Percentiles rank a stretch among this genome's conserved stretches.
phyloP scores from a whole-genome alignment of 1,140 invertebrate genomes.

The Drosophila kanapiae region DNA sequence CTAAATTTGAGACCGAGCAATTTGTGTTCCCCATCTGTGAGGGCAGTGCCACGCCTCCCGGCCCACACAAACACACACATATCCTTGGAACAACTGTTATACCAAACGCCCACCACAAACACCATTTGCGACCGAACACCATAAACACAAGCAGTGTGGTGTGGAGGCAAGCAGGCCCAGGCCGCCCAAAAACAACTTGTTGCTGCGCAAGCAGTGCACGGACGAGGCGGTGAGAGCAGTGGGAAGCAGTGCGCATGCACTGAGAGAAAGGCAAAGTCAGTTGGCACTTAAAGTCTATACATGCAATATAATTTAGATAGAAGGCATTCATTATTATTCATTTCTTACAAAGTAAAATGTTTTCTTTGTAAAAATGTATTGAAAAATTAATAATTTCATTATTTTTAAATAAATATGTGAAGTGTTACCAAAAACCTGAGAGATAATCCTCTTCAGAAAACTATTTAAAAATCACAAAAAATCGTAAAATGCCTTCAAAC shows the following conservation, averaged over 20 bases:
- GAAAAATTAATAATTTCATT: background rate
- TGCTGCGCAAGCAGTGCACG: conserved; percentile 23
- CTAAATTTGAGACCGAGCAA: background rate
- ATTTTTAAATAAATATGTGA: background rate
- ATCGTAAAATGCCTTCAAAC: background rate
- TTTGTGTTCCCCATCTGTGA: conserved; percentile 15
- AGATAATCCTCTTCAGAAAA: background rate
- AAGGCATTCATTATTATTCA: background rate
- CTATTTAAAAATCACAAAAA: background rate
- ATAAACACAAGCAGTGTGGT: background rate
- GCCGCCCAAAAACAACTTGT: conserved; percentile 27
- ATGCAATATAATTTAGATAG: background rate
- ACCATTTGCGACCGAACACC: background rate
- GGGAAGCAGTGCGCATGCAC: conserved; percentile 8
- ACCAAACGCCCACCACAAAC: background rate
- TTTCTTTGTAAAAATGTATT: background rate
- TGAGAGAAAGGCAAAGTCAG: background rate
- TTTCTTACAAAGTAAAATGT: background rate
- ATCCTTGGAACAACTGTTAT: conserved; percentile 18
- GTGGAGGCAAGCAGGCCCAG: background rate
- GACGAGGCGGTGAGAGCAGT: background rate
- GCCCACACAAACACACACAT: too few relatives aligned
- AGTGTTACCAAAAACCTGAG: background rate
- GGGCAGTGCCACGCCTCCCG: conserved; percentile 7
- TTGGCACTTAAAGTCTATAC: background rate